Evolutionary conservation across 2,888 invertebrate genomes (phyloP).

Genomic region (Noctua pronuba): DNA sequence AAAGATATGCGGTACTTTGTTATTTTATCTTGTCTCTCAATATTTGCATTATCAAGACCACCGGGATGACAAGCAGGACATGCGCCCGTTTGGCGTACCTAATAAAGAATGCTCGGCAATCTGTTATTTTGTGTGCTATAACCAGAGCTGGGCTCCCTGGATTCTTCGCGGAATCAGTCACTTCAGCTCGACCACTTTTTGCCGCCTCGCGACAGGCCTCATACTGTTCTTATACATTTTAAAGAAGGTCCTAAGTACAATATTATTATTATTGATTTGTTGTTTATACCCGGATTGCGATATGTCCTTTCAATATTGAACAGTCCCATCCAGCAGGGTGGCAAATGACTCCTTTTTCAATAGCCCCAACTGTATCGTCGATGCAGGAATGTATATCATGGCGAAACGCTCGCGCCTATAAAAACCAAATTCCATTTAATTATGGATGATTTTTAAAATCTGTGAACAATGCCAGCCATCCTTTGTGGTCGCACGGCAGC

Average conservation of each 20-base stretch:
- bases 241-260: conserved; percentile 79
- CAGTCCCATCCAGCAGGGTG: conserved; percentile 82
- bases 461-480: conserved; percentile 89
- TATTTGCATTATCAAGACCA: conserved; percentile 64
- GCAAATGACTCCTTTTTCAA: conserved; percentile 85
- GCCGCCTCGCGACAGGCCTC: conserved; percentile 73
- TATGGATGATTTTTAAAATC: conserved; percentile 90
- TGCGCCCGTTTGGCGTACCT: conserved; percentile 49
- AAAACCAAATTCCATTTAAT: conserved; percentile 90
- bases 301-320: conserved; percentile 78
- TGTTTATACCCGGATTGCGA: conserved; percentile 60
- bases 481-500: conserved; percentile 79
- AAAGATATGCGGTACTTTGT: conserved; percentile 7
- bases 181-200: conserved; percentile 83
- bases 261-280: conserved; percentile 77
- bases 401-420: conserved; percentile 80
- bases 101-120: conserved; percentile 63
- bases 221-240: conserved; percentile 77
- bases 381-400: conserved; percentile 87
- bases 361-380: conserved; percentile 72
- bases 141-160: conserved; percentile 73
- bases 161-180: conserved; percentile 86
- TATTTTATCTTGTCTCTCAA: conserved; percentile 15
- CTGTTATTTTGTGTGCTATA: conserved; percentile 68
- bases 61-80: conserved; percentile 43